Evolutionary conservation across 1,140 invertebrate genomes (phyloP), one percentile per base, ranked within the genome.

Genomic region (Zeugodacus cucurbitae): DNA sequence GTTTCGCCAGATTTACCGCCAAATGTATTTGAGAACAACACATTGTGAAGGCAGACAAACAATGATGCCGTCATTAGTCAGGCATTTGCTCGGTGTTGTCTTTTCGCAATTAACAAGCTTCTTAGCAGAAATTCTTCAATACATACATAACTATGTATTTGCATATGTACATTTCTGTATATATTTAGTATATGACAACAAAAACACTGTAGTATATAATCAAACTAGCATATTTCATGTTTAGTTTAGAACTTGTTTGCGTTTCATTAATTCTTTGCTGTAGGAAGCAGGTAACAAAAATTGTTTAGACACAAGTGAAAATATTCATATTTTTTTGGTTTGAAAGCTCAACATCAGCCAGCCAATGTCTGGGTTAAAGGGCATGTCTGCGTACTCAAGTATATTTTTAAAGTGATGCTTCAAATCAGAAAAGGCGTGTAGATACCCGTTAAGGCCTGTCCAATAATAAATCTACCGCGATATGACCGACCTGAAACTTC

Each of bases 51-150:
- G 17, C 34, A 74, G 41, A 20, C 41, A 34, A 34, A 70, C 67
- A 29, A 48, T 82, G 74, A 48, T 82, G 74, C 41, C 74, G 74
- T 82, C 74, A 82, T 82, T 82, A 26, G 20, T 44, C n/a, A 48
- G 74, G 74, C 74, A 82, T 82, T 82, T 82, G 22, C n/a, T 82
- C 41, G 14, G n/a, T 82, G 74, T 82, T 82, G 44, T 82, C 74
- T 82, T 74, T 82, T 82, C 41, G 74, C 74, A 82, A 82, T 34
- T 82, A 82, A 82, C 74, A 82, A 82, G 44, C 74, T 48, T 48
- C 41, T 48, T 48, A 82, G 74, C 74, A 82, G 11, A 44, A 41
- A 17, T 82, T 82, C 41, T 82, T 7, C 44, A 48, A 82, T 48
- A 82, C n/a, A 26, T n/a, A 6, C 26, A 7, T 54, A 54, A 6